Conservation (phyloP, 1,140 invertebrate species). For the Trypoxylus dichotomus region DNA sequence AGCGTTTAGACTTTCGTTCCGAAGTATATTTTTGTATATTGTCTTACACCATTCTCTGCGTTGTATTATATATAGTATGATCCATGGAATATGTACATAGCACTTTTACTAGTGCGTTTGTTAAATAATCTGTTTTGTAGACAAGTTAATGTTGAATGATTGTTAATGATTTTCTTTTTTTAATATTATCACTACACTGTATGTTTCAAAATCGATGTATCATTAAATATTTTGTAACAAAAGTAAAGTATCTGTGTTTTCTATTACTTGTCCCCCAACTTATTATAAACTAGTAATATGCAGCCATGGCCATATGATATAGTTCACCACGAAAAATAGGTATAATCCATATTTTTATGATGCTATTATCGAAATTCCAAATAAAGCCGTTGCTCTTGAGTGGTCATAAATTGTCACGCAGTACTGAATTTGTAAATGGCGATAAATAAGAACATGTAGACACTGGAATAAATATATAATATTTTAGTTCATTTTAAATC, state of each 20-base stretch:
- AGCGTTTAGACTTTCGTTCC: slow-evolving; percentile 15
- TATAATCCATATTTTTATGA: too few relatives aligned
- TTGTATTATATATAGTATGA: slow-evolving; percentile 23
- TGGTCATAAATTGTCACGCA: too few relatives aligned
- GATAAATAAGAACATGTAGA: too few relatives aligned
- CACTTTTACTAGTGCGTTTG: slow-evolving; percentile 16
- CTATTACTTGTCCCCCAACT: too few relatives aligned
- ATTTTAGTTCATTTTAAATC: too few relatives aligned
- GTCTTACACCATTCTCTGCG: slow-evolving; percentile 20
- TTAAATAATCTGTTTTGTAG: slow-evolving; percentile 22
- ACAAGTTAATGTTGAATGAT: slow-evolving; percentile 17
- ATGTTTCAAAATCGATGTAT: slow-evolving; percentile 19
- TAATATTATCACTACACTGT: slow-evolving; percentile 17
- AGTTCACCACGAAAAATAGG: too few relatives aligned
- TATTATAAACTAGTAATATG: too few relatives aligned
- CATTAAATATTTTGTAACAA: slow-evolving; percentile 26
- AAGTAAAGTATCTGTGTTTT: neutral
- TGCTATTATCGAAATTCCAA: too few relatives aligned
- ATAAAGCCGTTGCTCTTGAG: too few relatives aligned
- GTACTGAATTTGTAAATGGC: too few relatives aligned
- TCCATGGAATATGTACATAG: slow-evolving; percentile 4
- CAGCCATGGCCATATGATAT: too few relatives aligned
- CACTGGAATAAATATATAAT: too few relatives aligned
- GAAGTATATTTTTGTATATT: slow-evolving; percentile 25
- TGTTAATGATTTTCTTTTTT: slow-evolving; percentile 16